These are phyloP conservation scores for Ophion ventricosus DNA, from an alignment of 2,888 invertebrate species.

Conservation along the genomic window DNA sequence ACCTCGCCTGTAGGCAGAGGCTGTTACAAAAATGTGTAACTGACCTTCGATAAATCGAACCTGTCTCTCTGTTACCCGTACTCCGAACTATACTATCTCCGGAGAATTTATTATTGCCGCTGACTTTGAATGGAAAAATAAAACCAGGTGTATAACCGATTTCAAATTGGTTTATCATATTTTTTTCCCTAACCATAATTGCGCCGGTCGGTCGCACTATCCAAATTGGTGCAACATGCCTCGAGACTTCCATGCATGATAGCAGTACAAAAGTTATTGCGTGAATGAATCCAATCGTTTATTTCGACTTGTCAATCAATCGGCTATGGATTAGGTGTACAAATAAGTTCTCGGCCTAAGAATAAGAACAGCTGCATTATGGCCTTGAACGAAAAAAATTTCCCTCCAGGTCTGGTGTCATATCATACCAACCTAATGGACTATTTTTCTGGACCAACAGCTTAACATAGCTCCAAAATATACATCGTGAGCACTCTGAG, in stretches of 20 bases:
- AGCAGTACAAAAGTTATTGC: not conserved
- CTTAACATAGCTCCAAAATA: too few species aligned
- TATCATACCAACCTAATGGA: too few species aligned
- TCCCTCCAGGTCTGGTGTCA: too few species aligned
- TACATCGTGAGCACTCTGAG: too few species aligned
- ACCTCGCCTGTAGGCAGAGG: slow-evolving; percentile 47
- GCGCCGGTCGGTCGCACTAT: not conserved
- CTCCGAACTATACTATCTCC: slow-evolving; percentile 35
- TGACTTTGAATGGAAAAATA: slow-evolving; percentile 46
- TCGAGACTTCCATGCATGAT: not conserved
- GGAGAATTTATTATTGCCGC: slow-evolving; percentile 39
- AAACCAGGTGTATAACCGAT: slow-evolving; percentile 9
- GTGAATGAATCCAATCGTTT: not conserved
- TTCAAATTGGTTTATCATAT: slow-evolving; percentile 26
- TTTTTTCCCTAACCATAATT: slow-evolving; percentile 6
- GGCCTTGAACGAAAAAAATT: too few species aligned
- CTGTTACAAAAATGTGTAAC: slow-evolving; percentile 54
- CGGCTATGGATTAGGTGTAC: too few species aligned
- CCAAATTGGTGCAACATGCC: slow-evolving; percentile 4
- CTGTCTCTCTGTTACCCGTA: slow-evolving; percentile 51
- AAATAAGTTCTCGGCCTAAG: too few species aligned
- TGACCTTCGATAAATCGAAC: slow-evolving; percentile 64
- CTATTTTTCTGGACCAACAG: too few species aligned
- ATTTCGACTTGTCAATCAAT: not conserved
- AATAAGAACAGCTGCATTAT: too few species aligned